phyloP scores from a whole-genome alignment of 2,797 vertebrate species.

The Pseudochirops cupreus region DNA sequence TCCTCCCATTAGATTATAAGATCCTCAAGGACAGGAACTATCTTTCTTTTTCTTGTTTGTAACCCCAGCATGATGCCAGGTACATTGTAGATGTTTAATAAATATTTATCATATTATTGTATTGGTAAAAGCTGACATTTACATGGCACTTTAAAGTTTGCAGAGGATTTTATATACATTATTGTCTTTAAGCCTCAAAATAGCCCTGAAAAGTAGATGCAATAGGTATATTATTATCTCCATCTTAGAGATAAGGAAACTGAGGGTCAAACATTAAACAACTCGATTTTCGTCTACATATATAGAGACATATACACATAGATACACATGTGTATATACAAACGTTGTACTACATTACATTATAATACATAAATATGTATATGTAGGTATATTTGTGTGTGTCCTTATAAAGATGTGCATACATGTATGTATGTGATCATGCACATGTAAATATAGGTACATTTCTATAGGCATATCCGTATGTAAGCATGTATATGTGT shows the following conservation, averaged over 20 bases:
- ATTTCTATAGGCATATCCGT: background rate
- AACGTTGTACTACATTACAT: too few species aligned
- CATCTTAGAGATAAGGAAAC: background rate
- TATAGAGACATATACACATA: background rate
- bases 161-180: background rate
- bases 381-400: background rate
- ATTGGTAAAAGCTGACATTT: background rate
- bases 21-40: background rate
- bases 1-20: background rate
- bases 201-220: background rate
- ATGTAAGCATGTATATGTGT: background rate
- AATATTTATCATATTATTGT: background rate
- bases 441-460: background rate
- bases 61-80: background rate
- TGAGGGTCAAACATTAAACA: slow-evolving; percentile 22
- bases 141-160: background rate
- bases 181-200: slow-evolving; percentile 36
- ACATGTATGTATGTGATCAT: background rate
- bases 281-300: background rate
- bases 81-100: background rate
- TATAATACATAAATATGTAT: background rate
- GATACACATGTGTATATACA: too few species aligned
- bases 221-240: background rate
- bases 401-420: background rate
- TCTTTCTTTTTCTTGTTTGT: background rate